These are phyloP conservation scores for Prionace glauca DNA, from an alignment of 2,797 vertebrate genomes.

Conservation along the genomic window DNA sequence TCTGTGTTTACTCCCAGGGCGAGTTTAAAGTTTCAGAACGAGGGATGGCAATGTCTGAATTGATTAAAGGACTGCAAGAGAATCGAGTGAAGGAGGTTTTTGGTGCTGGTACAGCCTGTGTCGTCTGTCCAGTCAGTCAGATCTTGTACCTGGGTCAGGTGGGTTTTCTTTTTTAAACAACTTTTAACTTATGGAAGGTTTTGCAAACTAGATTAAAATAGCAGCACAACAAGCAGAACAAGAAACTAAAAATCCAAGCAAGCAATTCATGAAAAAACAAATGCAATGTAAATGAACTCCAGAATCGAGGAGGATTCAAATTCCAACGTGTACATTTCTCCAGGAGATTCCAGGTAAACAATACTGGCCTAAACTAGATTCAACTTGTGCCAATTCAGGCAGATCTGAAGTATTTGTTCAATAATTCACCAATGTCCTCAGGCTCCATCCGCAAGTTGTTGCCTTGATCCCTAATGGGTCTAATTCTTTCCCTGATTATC, in stretches of 20 bases:
- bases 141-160: constrained; percentile 75
- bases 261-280: neutral
- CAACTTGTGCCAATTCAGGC: neutral
- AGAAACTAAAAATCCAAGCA: neutral
- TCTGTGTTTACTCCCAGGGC: constrained; percentile 51
- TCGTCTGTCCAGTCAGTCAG: constrained; percentile 76
- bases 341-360: neutral
- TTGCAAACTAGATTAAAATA: neutral
- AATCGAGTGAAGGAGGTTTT: constrained; percentile 73
- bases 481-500: too few relatives aligned
- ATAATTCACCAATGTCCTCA: too few relatives aligned
- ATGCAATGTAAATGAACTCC: neutral
- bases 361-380: neutral
- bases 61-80: constrained; percentile 61
- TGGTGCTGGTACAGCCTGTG: constrained; percentile 79
- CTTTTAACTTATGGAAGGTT: neutral
- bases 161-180: neutral
- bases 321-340: neutral
- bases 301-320: neutral
- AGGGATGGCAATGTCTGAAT: constrained; percentile 60
- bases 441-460: too few relatives aligned
- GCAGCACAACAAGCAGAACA: neutral
- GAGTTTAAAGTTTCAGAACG: constrained; percentile 76
- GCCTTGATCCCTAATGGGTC: too few relatives aligned
- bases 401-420: too few relatives aligned